Conservation (phyloP, 2,888 invertebrate species). For the Noctua janthina region DNA sequence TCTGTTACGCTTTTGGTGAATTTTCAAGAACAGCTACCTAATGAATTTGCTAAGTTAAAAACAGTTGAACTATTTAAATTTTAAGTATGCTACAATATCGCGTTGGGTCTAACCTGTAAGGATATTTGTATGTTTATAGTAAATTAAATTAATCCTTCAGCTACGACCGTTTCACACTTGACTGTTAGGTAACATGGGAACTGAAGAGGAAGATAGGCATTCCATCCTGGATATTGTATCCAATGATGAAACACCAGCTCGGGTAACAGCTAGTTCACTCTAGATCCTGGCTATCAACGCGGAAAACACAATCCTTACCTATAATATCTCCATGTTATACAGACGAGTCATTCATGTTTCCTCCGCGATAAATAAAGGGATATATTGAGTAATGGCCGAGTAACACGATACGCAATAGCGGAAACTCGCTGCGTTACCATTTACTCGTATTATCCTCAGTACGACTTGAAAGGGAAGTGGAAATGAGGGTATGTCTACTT, state of each 20-base stretch:
- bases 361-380: slow-evolving; percentile 54
- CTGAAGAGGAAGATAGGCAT: not conserved
- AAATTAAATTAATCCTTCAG: not conserved
- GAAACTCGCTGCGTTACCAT: slow-evolving; percentile 49
- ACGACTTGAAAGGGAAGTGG: slow-evolving; percentile 24
- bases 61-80: too few species aligned
- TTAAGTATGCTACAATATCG: too few species aligned
- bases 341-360: slow-evolving; percentile 40
- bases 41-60: too few species aligned
- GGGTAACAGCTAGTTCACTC: not conserved
- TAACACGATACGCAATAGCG: slow-evolving; percentile 49
- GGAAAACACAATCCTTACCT: not conserved
- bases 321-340: slow-evolving; percentile 13
- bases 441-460: slow-evolving; percentile 53
- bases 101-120: too few species aligned
- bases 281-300: not conserved
- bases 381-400: slow-evolving; percentile 49
- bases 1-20: too few species aligned
- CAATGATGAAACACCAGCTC: not conserved
- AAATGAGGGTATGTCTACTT: slow-evolving; percentile 45
- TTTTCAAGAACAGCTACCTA: too few species aligned
- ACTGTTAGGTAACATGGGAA: not conserved
- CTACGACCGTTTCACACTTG: not conserved
- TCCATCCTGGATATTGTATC: not conserved
- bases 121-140: too few species aligned